These are phyloP conservation scores for Ornithoptera alexandrae DNA, from an alignment of 2,888 invertebrate genomes.

Conservation along the genomic window DNA sequence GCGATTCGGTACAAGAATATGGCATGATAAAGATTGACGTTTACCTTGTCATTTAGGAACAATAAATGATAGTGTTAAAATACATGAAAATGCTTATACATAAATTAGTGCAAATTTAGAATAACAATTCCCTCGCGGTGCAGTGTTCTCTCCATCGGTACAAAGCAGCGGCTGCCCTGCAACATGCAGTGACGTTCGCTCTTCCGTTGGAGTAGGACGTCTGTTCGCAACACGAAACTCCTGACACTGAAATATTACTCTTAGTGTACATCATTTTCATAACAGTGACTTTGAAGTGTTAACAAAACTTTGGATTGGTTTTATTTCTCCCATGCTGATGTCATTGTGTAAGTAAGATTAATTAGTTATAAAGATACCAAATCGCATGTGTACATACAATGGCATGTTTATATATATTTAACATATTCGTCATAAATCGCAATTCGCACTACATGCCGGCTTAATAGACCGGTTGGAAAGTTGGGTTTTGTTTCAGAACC, in stretches of 20 bases:
- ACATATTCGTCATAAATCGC: slow-evolving; percentile 24
- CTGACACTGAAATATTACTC: slow-evolving; percentile 6
- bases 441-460: slow-evolving; percentile 34
- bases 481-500: slow-evolving; percentile 63
- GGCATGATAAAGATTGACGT: too few species aligned
- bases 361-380: slow-evolving; percentile 2
- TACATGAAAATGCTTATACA: neutral
- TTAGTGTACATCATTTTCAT: slow-evolving; percentile 5
- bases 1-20: too few species aligned
- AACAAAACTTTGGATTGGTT: slow-evolving; percentile 17
- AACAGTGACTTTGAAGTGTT: slow-evolving; percentile 27
- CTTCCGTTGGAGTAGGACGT: slow-evolving; percentile 55
- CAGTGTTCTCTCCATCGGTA: slow-evolving; percentile 1
- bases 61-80: neutral
- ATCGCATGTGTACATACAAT: neutral
- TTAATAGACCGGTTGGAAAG: slow-evolving; percentile 70
- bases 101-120: slow-evolving; percentile 8
- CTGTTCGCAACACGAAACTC: slow-evolving; percentile 34
- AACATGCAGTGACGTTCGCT: slow-evolving; percentile 53
- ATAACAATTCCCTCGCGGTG: neutral
- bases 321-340: slow-evolving; percentile 7
- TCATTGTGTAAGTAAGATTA: slow-evolving; percentile 23
- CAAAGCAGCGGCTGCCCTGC: slow-evolving; percentile 20
- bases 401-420: neutral
- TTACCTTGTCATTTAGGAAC: neutral